Base-by-base conservation (phyloP, 1,140 invertebrate species). In the Limonius californicus region DNA sequence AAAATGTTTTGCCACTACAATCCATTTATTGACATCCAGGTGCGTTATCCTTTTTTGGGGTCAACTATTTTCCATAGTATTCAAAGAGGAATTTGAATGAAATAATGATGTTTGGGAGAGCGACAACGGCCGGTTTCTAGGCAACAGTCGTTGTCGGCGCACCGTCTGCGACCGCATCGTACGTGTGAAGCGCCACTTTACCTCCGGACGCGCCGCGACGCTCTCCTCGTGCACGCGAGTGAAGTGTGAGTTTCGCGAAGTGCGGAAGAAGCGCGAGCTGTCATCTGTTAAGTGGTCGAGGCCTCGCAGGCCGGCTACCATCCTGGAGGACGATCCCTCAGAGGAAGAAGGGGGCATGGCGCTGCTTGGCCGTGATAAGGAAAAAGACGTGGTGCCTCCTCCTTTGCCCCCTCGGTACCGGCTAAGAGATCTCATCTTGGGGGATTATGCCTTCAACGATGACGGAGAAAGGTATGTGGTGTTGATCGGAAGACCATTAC, bases 361-460 rank as follows among this genome's bases (percentile, higher is more conserved):
- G 53, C 57, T 72, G 43, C 59, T 72, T 50, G 65, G 50, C 30
- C 57, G 63, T 9, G 72, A 73, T 20, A 66, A 63, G 58, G 72
- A 73, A 45, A 71, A 67, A 62, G 71, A 73, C 39, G 56, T 43
- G 42, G 66, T 66, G 2, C 63, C 66, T 39, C 63, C 67, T 42
- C 72, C 68, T 43, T 68, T 70, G 53, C 73, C 70, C 42, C 73
- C 86, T 1, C 76, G 89, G 62, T 91, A 91, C 78, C 83, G 89
- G 20, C 84, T 91, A 65, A 81, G 89, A 56, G 89, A 91, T 78
- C 82, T 91, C 62, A 84, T 91, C 62, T 80, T 89, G 64, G 89
- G 89, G 39, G 89, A 91, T 76, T 89, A 87, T 71, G 87, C 86
- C 18, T 88, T 88, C 76, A 86, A 86, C 71, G 88, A 90, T 70